A percentile compares a stretch with the other conserved stretches of the same genome.
phyloP scores from a whole-genome alignment of 2,888 invertebrate genomes.

The Nebria salina region DNA sequence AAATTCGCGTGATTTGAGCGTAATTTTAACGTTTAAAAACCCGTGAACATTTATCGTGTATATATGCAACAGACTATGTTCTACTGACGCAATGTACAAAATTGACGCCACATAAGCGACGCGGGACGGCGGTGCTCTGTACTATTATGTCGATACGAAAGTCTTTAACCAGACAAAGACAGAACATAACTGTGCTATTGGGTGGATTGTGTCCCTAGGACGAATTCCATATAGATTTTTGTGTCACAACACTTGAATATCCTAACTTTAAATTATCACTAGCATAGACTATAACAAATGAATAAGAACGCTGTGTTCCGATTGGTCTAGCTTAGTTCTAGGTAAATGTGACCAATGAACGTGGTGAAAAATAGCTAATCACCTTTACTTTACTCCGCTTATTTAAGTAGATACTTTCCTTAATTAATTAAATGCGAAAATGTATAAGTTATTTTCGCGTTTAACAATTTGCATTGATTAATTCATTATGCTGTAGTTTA shows the following conservation, averaged over 20 bases:
- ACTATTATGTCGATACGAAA: slow-evolving; percentile 52
- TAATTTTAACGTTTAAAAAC: neutral
- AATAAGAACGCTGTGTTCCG: too few species aligned
- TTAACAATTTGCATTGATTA: too few species aligned
- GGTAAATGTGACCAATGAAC: too few species aligned
- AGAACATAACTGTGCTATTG: slow-evolving; percentile 6
- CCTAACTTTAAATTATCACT: neutral
- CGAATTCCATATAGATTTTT: neutral
- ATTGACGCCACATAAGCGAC: slow-evolving; percentile 52
- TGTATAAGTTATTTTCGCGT: too few species aligned
- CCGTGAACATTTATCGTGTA: neutral
- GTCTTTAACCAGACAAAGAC: slow-evolving; percentile 15
- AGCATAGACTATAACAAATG: too few species aligned
- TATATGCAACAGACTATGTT: slow-evolving; percentile 48
- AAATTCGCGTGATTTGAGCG: slow-evolving; percentile 2
- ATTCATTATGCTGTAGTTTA: too few species aligned
- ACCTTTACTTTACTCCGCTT: too few species aligned
- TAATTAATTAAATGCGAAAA: too few species aligned
- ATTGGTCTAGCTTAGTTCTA: too few species aligned
- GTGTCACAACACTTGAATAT: neutral
- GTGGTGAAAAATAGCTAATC: too few species aligned
- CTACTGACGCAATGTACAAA: slow-evolving; percentile 50
- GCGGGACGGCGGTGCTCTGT: slow-evolving; percentile 47
- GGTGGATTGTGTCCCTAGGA: slow-evolving; percentile 2
- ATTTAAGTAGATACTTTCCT: too few species aligned